phyloP scores from a whole-genome alignment of 64 coral and sea anemone genomes.

The Pocillopora verrucosa region DNA sequence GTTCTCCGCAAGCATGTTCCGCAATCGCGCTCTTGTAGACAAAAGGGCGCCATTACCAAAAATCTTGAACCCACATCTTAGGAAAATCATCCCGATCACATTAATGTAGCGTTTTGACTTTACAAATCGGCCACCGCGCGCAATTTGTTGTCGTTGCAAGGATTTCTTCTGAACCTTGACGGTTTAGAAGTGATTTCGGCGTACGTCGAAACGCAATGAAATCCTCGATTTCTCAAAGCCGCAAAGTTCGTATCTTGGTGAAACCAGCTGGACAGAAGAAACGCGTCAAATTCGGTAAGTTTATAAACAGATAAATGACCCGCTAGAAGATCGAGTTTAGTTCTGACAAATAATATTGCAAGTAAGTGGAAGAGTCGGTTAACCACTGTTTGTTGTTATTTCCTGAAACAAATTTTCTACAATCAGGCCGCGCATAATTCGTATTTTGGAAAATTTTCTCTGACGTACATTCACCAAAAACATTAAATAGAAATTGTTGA shows the following conservation, averaged over 20 bases:
- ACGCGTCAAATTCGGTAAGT: neutral
- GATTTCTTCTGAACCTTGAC: neutral
- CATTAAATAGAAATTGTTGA: neutral
- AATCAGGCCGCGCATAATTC: neutral
- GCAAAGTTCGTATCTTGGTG: neutral
- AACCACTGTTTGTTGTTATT: conserved; percentile 3
- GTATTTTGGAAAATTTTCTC: neutral
- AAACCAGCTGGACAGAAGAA: neutral
- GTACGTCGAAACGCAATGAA: conserved; percentile 3
- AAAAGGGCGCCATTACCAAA: neutral
- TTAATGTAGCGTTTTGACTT: no score
- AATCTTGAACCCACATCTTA: neutral
- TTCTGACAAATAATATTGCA: neutral
- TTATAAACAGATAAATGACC: neutral
- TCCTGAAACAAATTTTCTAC: neutral
- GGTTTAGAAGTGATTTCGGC: neutral
- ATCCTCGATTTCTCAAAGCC: neutral
- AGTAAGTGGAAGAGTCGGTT: conserved; percentile 1
- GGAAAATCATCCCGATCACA: neutral
- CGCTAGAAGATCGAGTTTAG: neutral
- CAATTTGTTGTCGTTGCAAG: neutral
- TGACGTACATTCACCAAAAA: neutral
- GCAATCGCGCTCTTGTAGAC: neutral
- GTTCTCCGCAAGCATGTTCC: neutral
- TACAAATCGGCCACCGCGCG: neutral